Evolutionary conservation across 2,888 invertebrate genomes (phyloP).

Genomic region (Mesochorus sp.): DNA sequence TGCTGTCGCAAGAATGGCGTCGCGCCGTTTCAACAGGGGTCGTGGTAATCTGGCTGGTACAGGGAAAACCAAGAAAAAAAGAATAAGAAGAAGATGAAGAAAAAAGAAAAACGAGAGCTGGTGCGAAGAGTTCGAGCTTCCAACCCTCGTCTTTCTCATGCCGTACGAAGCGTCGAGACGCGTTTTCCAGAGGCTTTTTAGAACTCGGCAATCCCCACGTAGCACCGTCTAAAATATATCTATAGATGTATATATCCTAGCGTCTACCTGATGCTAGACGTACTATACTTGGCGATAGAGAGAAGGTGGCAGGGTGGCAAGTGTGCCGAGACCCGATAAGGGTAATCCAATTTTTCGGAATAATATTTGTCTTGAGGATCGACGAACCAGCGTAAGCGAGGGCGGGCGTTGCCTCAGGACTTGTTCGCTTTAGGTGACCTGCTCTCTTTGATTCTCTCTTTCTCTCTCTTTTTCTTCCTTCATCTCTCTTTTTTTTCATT

Average conservation of each 20-base stretch:
- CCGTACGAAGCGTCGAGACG: constrained; percentile 31
- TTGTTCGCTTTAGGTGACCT: constrained; percentile 58
- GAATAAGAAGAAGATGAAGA: constrained; percentile 5
- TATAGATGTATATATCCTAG: constrained; percentile 2
- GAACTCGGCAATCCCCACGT: constrained; percentile 38
- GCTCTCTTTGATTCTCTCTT: constrained; percentile 26
- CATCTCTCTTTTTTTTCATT: constrained; percentile 22
- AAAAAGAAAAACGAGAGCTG: neutral
- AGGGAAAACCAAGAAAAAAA: constrained; percentile 9
- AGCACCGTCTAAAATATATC: constrained; percentile 24
- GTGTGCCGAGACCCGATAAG: constrained; percentile 77
- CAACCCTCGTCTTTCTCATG: neutral
- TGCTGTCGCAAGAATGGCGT: constrained; percentile 41
- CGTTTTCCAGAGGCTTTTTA: constrained; percentile 42
- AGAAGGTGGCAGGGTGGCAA: constrained; percentile 59
- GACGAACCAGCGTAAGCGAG: constrained; percentile 68
- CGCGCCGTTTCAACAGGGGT: constrained; percentile 5
- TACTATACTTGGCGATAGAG: neutral
- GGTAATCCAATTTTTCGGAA: constrained; percentile 81
- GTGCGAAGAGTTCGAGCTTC: constrained; percentile 24
- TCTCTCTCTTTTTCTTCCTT: constrained; percentile 18
- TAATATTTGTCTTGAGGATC: constrained; percentile 81
- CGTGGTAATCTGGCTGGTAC: constrained; percentile 26
- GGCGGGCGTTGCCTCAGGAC: constrained; percentile 50
- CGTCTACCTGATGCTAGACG: constrained; percentile 33